Conservation (phyloP, 37 sponge, comb jelly and placozoan species). For the Ephydatia muelleri region DNA sequence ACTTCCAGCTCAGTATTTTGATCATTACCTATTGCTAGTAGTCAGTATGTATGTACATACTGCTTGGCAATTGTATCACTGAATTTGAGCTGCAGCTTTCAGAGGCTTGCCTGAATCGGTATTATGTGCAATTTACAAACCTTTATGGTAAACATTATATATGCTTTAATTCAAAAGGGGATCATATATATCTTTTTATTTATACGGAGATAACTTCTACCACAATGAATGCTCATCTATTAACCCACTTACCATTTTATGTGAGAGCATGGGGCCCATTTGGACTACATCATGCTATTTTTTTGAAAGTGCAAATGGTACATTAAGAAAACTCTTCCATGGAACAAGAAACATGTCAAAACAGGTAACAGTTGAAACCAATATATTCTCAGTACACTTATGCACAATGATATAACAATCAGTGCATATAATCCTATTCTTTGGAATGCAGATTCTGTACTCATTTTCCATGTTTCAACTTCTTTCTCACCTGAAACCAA, state of each 20-base stretch:
- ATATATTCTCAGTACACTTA: background rate
- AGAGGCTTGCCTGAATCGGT: background rate
- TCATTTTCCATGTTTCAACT: background rate
- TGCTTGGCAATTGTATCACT: background rate
- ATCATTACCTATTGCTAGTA: slow-evolving; percentile 1
- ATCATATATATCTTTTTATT: background rate
- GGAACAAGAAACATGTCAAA: background rate
- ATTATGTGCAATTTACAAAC: background rate
- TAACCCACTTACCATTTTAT: background rate
- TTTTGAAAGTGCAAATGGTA: slow-evolving; percentile 1
- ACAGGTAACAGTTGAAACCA: background rate
- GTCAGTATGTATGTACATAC: slow-evolving; percentile 1
- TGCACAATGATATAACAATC: background rate
- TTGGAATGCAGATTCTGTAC: slow-evolving; percentile 1
- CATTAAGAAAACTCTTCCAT: background rate
- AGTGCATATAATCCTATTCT: background rate
- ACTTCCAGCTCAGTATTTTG: background rate
- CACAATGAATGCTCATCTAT: background rate
- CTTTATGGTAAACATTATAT: background rate
- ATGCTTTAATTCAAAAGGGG: background rate
- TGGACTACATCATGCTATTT: background rate
- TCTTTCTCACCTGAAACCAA: slow-evolving; percentile 1
- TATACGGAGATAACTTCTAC: background rate
- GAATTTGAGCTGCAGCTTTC: background rate
- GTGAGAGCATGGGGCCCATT: slow-evolving; percentile 1